A percentile compares a stretch with the other conserved stretches of the same genome.
These are phyloP conservation scores for Sminthopsis crassicaudata DNA, from an alignment of 2,113 vertebrate species.

Conservation along the genomic window DNA sequence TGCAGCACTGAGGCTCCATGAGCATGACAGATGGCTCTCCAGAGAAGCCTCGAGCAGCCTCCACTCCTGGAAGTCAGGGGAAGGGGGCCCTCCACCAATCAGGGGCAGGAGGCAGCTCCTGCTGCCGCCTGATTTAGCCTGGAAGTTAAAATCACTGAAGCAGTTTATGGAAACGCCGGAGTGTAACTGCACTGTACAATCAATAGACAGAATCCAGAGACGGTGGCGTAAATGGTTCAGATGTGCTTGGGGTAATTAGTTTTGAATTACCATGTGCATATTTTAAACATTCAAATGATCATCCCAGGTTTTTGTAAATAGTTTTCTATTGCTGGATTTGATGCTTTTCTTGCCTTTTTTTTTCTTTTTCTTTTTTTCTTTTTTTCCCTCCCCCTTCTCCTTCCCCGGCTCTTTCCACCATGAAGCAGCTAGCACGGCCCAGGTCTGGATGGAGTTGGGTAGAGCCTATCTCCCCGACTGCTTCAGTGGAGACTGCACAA, in stretches of 20 bases:
- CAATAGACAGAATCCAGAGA: slow-evolving; percentile 80
- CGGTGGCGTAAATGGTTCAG: slow-evolving; percentile 74
- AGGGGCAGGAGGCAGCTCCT: slow-evolving; percentile 75
- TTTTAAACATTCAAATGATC: slow-evolving; percentile 77
- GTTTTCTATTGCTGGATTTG: slow-evolving; percentile 49
- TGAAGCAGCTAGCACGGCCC: background rate
- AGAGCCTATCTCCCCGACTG: slow-evolving; percentile 14
- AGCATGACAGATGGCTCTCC: slow-evolving; percentile 75
- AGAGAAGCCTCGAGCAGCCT: slow-evolving; percentile 71
- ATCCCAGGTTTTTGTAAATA: slow-evolving; percentile 69
- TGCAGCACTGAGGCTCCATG: slow-evolving; percentile 67
- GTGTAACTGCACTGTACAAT: slow-evolving; percentile 70
- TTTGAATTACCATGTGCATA: slow-evolving; percentile 81
- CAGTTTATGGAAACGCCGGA: slow-evolving; percentile 73
- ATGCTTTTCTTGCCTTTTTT: background rate
- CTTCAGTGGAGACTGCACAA: slow-evolving; percentile 4
- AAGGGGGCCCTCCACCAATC: slow-evolving; percentile 76
- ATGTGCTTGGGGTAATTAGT: slow-evolving; percentile 81
- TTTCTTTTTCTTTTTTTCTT: background rate
- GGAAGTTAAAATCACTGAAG: slow-evolving; percentile 81
- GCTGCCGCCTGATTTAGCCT: slow-evolving; percentile 71
- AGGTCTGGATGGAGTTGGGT: slow-evolving; percentile 54
- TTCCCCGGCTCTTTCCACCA: background rate
- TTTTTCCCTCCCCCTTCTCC: background rate
- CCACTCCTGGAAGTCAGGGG: slow-evolving; percentile 73